Conservation (phyloP, 2,797 vertebrate species). For the Tenualosa thibaudeaui region DNA sequence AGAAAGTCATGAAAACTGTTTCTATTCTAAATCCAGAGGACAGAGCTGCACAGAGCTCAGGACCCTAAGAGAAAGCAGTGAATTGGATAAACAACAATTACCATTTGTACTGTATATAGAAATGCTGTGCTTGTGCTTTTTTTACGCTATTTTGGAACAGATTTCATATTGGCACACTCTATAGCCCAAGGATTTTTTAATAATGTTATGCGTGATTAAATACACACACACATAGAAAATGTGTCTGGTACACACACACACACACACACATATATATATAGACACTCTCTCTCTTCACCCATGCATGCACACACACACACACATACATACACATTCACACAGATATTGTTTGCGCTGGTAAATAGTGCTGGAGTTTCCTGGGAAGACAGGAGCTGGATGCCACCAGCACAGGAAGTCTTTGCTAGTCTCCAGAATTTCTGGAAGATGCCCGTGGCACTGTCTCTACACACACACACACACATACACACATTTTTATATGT, state of each 20-base stretch:
- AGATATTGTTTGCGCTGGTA: not conserved
- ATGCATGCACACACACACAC: not conserved
- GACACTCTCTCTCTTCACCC: not conserved
- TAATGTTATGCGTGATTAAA: conserved; percentile 69
- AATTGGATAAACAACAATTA: conserved; percentile 22
- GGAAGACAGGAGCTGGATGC: not conserved
- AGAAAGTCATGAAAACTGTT: not conserved
- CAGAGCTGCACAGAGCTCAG: not conserved
- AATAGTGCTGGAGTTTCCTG: not conserved
- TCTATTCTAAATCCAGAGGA: not conserved
- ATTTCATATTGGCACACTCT: not conserved
- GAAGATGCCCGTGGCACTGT: not conserved
- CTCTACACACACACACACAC: not conserved
- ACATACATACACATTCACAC: not conserved
- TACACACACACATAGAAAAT: conserved; percentile 51
- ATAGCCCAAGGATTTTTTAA: conserved; percentile 57
- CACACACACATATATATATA: not conserved
- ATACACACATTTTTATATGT: no score
- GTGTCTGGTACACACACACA: not conserved
- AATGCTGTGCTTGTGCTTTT: not conserved
- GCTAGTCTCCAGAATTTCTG: not conserved
- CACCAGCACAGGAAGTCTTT: not conserved
- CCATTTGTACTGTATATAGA: not conserved
- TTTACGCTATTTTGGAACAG: not conserved
- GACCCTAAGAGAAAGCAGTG: conserved; percentile 1